phyloP scores from a whole-genome alignment of 2,113 vertebrate species.

The Ptilorrhoa leucosticta region DNA sequence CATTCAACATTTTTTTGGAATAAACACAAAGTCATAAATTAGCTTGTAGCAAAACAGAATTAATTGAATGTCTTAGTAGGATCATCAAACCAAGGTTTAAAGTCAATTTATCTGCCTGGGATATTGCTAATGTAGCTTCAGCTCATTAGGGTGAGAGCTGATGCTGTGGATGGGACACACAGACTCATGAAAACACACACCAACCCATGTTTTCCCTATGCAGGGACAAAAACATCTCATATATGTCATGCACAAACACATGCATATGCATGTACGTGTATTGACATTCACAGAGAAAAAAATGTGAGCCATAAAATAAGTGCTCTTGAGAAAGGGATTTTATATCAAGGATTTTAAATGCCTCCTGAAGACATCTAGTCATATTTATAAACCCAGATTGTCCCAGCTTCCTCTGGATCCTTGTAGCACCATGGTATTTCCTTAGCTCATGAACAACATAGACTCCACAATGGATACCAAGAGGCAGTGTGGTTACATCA shows the following conservation, averaged over 20 bases:
- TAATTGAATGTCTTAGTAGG: constrained; percentile 75
- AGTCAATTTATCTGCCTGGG: constrained; percentile 72
- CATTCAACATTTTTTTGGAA: constrained; percentile 68
- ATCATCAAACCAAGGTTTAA: constrained; percentile 74
- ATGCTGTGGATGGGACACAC: neutral
- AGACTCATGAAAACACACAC: neutral
- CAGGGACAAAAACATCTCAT: neutral
- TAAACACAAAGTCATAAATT: constrained; percentile 77
- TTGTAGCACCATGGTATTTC: neutral
- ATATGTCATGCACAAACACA: neutral
- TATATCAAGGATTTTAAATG: neutral
- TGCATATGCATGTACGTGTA: neutral
- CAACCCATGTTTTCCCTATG: neutral
- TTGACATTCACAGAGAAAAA: neutral
- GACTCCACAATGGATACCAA: neutral
- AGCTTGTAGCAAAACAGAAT: constrained; percentile 79
- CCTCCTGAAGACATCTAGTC: neutral
- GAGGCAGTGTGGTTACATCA: neutral
- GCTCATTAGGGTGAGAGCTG: constrained; percentile 65
- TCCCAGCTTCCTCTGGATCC: neutral
- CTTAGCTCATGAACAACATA: neutral
- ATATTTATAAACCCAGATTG: neutral
- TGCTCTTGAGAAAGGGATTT: neutral
- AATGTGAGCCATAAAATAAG: neutral
- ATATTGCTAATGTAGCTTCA: constrained; percentile 67